These are phyloP conservation scores for Arctocebus calabarensis DNA, from an alignment of 2,797 vertebrate species.

Conservation along the genomic window DNA sequence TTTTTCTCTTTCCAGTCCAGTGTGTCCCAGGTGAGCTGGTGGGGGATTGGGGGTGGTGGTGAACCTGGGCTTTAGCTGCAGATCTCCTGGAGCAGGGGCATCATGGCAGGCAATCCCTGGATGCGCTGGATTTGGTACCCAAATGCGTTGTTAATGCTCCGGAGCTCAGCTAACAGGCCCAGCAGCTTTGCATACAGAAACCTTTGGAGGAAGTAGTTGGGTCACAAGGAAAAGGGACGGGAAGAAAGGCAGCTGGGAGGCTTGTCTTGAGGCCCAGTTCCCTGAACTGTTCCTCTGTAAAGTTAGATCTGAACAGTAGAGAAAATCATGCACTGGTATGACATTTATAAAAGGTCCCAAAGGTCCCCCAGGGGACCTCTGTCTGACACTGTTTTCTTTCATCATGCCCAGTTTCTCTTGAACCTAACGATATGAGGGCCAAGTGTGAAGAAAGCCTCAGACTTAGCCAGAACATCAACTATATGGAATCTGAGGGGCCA, in stretches of 20 bases:
- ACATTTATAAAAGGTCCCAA: not conserved
- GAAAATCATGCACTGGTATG: conserved; percentile 21
- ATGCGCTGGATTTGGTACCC: conserved; percentile 85
- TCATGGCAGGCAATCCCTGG: conserved; percentile 82
- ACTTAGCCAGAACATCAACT: not conserved
- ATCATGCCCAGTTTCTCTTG: not conserved
- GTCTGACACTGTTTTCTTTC: not conserved
- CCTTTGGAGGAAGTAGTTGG: conserved; percentile 70
- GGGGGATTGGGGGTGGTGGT: not conserved
- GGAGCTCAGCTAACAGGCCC: conserved; percentile 85
- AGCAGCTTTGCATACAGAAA: conserved; percentile 87
- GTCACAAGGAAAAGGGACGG: conserved; percentile 10
- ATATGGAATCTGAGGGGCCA: conserved; percentile 2
- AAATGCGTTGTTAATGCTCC: conserved; percentile 82
- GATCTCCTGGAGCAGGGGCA: conserved; percentile 86
- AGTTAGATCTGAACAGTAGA: not conserved
- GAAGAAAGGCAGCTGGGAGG: not conserved
- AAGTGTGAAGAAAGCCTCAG: not conserved
- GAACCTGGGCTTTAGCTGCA: conserved; percentile 77
- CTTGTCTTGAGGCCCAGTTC: not conserved
- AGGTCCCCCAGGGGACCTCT: not conserved
- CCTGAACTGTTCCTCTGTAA: not conserved
- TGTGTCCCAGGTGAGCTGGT: not conserved
- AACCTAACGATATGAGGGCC: conserved; percentile 18
- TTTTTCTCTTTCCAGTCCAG: not conserved